phyloP scores from a whole-genome alignment of 2,113 vertebrate genomes.

The Siniperca knerii region DNA sequence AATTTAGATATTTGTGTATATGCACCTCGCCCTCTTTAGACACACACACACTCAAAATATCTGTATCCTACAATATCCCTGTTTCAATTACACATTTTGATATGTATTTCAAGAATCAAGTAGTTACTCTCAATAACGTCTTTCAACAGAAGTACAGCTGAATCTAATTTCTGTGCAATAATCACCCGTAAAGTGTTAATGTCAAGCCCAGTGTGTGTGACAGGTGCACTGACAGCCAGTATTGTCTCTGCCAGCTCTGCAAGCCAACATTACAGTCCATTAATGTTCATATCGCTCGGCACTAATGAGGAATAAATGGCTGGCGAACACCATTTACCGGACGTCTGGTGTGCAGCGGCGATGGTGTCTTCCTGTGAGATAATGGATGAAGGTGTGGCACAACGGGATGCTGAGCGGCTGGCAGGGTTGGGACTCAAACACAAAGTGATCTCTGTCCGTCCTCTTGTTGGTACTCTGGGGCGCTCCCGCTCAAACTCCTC shows the following conservation, averaged over 20 bases:
- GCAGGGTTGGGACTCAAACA: slow-evolving; percentile 87
- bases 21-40: neutral
- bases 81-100: neutral
- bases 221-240: neutral
- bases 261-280: slow-evolving; percentile 12
- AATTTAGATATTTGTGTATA: neutral
- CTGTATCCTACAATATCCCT: neutral
- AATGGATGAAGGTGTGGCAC: slow-evolving; percentile 78
- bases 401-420: slow-evolving; percentile 77
- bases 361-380: slow-evolving; percentile 81
- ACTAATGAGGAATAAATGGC: neutral
- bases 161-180: slow-evolving; percentile 12
- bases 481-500: slow-evolving; percentile 93
- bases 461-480: slow-evolving; percentile 82
- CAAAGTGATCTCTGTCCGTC: slow-evolving; percentile 92
- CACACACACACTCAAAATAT: neutral
- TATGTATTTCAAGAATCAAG: neutral
- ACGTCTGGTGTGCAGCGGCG: slow-evolving; percentile 58
- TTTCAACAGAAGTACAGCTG: slow-evolving; percentile 9
- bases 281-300: neutral
- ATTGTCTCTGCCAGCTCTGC: slow-evolving; percentile 5
- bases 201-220: neutral
- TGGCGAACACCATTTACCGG: slow-evolving; percentile 80
- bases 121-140: neutral
- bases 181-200: neutral